phyloP scores from a whole-genome alignment of 2,888 invertebrate genomes.

The Drosophila basisetae region DNA sequence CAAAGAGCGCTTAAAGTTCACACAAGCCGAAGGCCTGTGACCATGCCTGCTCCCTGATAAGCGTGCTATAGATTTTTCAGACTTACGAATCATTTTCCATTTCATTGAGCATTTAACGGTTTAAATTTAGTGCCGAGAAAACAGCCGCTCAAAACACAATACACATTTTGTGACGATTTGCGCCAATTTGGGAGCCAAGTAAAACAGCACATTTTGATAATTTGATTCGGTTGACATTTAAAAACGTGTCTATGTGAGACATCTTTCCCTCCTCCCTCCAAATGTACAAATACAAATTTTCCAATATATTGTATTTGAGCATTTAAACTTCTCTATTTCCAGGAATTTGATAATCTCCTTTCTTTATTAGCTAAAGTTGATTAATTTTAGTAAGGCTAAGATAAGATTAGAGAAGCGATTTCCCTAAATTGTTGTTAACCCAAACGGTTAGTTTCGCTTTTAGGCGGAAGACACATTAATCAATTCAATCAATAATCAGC shows the following conservation, averaged over 20 bases:
- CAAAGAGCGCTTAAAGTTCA: constrained; percentile 51
- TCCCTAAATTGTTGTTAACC: neutral
- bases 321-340: too few relatives aligned
- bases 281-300: too few relatives aligned
- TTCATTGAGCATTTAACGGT: constrained; percentile 62
- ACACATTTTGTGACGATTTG: constrained; percentile 36
- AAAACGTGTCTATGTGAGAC: neutral
- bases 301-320: too few relatives aligned
- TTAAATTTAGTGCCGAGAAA: constrained; percentile 70
- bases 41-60: constrained; percentile 66
- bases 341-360: neutral
- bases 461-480: neutral
- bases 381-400: constrained; percentile 3
- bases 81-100: constrained; percentile 69
- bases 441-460: constrained; percentile 16
- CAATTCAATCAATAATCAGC: constrained; percentile 5
- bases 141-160: constrained; percentile 25
- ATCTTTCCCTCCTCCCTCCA: too few relatives aligned
- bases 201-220: constrained; percentile 4
- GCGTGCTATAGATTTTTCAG: constrained; percentile 67
- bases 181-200: constrained; percentile 17
- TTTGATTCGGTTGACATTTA: neutral
- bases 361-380: neutral
- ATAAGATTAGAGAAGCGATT: constrained; percentile 37
- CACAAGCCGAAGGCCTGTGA: constrained; percentile 48